Evolutionary conservation across 2,888 invertebrate genomes (phyloP).

Genomic region (Erebia palarica): DNA sequence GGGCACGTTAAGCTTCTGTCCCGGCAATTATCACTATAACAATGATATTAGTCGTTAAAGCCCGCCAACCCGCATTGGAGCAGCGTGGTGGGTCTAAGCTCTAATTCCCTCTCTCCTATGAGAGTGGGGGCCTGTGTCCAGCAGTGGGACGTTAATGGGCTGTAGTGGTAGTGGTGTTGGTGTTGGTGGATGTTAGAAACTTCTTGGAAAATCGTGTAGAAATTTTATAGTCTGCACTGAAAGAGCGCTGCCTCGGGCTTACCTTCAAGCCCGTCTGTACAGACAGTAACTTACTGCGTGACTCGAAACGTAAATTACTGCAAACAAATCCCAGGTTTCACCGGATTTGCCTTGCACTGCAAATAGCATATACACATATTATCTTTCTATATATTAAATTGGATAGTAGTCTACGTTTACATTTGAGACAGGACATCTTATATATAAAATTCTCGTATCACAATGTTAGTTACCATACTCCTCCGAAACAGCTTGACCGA

Average conservation of each 20-base stretch:
- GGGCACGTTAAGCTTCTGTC: too few relatives aligned
- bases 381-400: conserved; percentile 23
- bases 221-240: conserved; percentile 6
- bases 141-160: too few relatives aligned
- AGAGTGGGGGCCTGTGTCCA: too few relatives aligned
- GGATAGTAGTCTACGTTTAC: conserved; percentile 12
- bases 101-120: too few relatives aligned
- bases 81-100: too few relatives aligned
- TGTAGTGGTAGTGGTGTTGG: too few relatives aligned
- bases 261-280: conserved; percentile 55
- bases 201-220: not conserved
- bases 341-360: conserved; percentile 52
- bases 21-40: too few relatives aligned
- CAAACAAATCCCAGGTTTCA: conserved; percentile 62
- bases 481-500: too few relatives aligned
- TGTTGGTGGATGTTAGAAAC: not conserved
- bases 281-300: conserved; percentile 67
- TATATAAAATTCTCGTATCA: too few relatives aligned
- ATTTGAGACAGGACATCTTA: not conserved
- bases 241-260: conserved; percentile 14
- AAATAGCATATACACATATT: conserved; percentile 27
- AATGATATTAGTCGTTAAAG: too few relatives aligned
- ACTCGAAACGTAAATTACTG: conserved; percentile 66
- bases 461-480: too few relatives aligned
- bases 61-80: too few relatives aligned